phyloP scores from a whole-genome alignment of 2,113 vertebrate species.

The Xerus inauris region DNA sequence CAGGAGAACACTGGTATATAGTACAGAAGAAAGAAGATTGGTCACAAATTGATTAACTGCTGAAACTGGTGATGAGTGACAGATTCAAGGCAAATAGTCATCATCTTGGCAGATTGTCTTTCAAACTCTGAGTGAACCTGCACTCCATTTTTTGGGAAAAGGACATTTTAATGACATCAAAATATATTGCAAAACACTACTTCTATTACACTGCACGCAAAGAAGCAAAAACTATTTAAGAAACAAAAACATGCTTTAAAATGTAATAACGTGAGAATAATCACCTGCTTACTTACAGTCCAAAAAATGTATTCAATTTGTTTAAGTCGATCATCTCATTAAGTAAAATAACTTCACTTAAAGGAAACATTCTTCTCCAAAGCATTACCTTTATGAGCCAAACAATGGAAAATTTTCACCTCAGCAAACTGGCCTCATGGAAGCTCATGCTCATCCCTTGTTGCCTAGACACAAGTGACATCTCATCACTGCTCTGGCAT shows the following conservation, averaged over 20 bases:
- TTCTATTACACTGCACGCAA: not conserved
- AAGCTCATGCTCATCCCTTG: slow-evolving; percentile 75
- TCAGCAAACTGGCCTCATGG: slow-evolving; percentile 81
- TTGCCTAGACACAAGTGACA: slow-evolving; percentile 84
- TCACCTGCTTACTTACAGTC: not conserved
- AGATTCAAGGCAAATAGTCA: not conserved
- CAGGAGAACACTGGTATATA: not conserved
- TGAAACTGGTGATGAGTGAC: not conserved
- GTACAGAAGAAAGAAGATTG: not conserved
- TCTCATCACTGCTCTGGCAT: slow-evolving; percentile 69
- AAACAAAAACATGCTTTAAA: slow-evolving; percentile 29
- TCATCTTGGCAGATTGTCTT: slow-evolving; percentile 1
- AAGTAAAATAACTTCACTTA: slow-evolving; percentile 23
- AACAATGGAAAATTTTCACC: slow-evolving; percentile 88
- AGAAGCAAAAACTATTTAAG: not conserved
- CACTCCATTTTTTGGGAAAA: not conserved
- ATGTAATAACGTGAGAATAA: slow-evolving; percentile 21
- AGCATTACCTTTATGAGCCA: slow-evolving; percentile 58
- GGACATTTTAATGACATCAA: not conserved
- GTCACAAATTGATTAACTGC: not conserved
- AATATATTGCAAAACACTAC: not conserved
- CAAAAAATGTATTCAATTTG: not conserved
- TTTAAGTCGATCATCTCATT: slow-evolving; percentile 8
- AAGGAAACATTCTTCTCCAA: slow-evolving; percentile 78
- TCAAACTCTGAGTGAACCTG: slow-evolving; percentile 20